Percentiles rank a stretch among this genome's conserved stretches.
These are phyloP conservation scores for Mactra quadrangularis DNA, from an alignment of 1,140 invertebrate genomes.

Conservation along the genomic window DNA sequence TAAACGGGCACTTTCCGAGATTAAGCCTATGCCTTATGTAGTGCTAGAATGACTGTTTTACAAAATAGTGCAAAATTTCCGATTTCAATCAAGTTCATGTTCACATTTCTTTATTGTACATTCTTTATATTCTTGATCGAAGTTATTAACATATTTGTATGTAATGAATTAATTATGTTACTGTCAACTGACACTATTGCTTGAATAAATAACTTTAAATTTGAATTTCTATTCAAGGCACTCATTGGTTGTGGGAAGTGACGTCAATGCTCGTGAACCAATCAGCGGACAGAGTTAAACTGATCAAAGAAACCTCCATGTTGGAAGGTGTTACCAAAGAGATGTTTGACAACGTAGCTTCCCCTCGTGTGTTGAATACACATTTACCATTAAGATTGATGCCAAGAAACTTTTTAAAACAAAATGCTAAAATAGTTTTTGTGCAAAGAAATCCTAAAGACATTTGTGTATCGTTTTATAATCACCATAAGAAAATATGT, in stretches of 20 bases:
- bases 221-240: too few species aligned
- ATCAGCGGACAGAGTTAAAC: constrained; percentile 40
- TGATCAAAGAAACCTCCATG: constrained; percentile 64
- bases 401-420: constrained; percentile 47
- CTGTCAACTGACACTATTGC: too few species aligned
- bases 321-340: constrained; percentile 58
- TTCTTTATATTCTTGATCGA: too few species aligned
- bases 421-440: constrained; percentile 57
- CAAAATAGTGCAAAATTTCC: too few species aligned
- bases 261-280: constrained; percentile 63
- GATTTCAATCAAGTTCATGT: too few species aligned
- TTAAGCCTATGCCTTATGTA: too few species aligned
- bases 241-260: constrained; percentile 70
- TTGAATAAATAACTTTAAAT: too few species aligned
- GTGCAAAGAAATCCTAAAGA: constrained; percentile 63
- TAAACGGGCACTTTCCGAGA: too few species aligned
- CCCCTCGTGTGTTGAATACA: constrained; percentile 66
- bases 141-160: too few species aligned
- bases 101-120: too few species aligned
- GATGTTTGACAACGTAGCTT: constrained; percentile 32
- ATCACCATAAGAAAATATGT: constrained; percentile 51
- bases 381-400: constrained; percentile 58
- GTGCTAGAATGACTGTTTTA: too few species aligned
- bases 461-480: constrained; percentile 57
- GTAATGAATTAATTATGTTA: too few species aligned